Percentiles rank a stretch among this genome's conserved stretches.
phyloP scores from a whole-genome alignment of 2,797 vertebrate genomes.

The Steatocranus sp. region DNA sequence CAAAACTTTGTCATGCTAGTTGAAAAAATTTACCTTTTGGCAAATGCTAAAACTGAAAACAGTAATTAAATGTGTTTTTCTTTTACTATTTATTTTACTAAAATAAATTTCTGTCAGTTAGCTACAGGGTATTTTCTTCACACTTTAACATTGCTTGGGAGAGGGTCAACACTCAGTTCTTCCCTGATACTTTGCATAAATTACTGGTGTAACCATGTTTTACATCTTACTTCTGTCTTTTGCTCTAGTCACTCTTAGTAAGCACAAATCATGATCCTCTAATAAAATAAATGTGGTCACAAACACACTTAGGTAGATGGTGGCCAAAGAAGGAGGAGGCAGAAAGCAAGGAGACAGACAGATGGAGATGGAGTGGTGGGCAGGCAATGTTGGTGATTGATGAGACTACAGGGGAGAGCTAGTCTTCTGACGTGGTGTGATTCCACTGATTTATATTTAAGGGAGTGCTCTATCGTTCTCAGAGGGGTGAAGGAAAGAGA shows the following conservation, averaged over 20 bases:
- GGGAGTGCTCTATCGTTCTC: constrained; percentile 55
- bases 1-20: neutral
- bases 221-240: neutral
- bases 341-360: constrained; percentile 23
- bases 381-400: constrained; percentile 59
- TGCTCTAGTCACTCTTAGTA: neutral
- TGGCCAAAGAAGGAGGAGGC: neutral
- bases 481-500: constrained; percentile 41
- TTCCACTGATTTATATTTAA: constrained; percentile 74
- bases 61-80: neutral
- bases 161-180: neutral
- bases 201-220: neutral
- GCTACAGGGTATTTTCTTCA: neutral
- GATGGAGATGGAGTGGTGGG: constrained; percentile 52
- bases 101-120: neutral
- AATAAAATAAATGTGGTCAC: neutral
- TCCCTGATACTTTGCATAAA: neutral
- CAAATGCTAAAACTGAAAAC: neutral
- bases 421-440: constrained; percentile 54
- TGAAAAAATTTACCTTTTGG: neutral
- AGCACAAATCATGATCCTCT: neutral
- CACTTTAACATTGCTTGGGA: neutral
- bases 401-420: constrained; percentile 61
- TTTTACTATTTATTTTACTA: neutral
- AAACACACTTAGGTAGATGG: neutral